Percentiles rank a stretch among this genome's conserved stretches.
phyloP scores from a whole-genome alignment of 2,888 invertebrate genomes.

The Alcis repandata region DNA sequence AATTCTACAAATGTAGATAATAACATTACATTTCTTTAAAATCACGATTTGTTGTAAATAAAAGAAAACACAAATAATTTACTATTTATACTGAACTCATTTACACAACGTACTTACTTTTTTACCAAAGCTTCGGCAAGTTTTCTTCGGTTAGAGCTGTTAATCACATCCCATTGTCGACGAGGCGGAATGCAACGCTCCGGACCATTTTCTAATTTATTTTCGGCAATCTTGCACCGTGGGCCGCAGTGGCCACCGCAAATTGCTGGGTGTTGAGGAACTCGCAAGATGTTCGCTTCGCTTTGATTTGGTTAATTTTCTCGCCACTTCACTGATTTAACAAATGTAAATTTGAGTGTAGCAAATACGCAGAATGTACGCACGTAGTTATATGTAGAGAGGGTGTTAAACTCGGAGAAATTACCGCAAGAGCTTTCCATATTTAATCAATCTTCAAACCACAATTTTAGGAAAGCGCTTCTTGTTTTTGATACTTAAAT shows the following conservation, averaged over 20 bases:
- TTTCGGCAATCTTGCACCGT: constrained; percentile 53
- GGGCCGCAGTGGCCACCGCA: constrained; percentile 37
- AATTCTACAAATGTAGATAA: too few species aligned
- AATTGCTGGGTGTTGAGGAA: constrained; percentile 34
- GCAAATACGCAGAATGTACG: background rate
- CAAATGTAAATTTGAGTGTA: background rate
- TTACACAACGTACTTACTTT: background rate
- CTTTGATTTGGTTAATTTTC: constrained; percentile 30
- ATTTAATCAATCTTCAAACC: too few species aligned
- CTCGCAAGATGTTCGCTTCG: constrained; percentile 35
- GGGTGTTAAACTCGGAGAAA: background rate
- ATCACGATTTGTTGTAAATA: too few species aligned
- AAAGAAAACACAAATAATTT: too few species aligned
- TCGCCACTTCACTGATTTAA: background rate
- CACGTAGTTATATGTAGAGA: background rate
- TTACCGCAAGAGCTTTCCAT: too few species aligned
- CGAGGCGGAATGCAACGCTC: constrained; percentile 40
- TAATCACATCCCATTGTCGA: constrained; percentile 54
- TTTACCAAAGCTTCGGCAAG: constrained; percentile 20
- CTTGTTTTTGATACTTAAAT: too few species aligned
- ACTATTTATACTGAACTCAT: too few species aligned
- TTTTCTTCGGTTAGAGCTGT: constrained; percentile 47
- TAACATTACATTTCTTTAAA: too few species aligned
- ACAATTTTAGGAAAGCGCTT: too few species aligned
- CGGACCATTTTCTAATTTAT: constrained; percentile 52